Percentiles rank a stretch among this genome's conserved stretches.
Evolutionary conservation across 2,888 invertebrate species (phyloP).

Genomic region (Dorcus parallelipipedus): DNA sequence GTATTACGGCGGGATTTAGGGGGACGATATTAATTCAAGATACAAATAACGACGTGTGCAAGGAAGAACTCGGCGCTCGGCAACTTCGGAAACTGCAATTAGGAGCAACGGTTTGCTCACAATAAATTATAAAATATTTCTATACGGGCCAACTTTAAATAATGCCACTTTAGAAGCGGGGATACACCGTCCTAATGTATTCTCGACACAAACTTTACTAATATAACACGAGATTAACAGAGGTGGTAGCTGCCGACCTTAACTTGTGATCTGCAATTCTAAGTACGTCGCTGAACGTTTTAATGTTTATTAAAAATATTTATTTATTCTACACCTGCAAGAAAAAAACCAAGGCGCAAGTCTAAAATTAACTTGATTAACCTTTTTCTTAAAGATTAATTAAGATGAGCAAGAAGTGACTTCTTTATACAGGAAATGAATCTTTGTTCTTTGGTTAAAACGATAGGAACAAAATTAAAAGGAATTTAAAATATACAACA

Average conservation of each 20-base stretch:
- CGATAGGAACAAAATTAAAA: no score
- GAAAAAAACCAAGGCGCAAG: no score
- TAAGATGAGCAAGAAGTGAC: no score
- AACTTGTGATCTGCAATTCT: neutral
- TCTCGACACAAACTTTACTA: conserved; percentile 43
- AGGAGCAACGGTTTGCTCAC: conserved; percentile 44
- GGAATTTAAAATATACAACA: no score
- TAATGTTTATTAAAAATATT: no score
- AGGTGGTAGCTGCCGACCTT: conserved; percentile 17
- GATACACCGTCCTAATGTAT: conserved; percentile 35
- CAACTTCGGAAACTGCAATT: conserved; percentile 42
- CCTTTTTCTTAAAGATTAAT: no score
- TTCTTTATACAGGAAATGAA: no score
- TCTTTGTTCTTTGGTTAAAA: no score
- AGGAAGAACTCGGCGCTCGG: conserved; percentile 6
- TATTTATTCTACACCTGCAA: no score
- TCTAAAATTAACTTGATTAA: no score
- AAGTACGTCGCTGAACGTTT: neutral
- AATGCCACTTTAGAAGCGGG: conserved; percentile 38
- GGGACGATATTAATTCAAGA: conserved; percentile 26
- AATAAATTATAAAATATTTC: conserved; percentile 46
- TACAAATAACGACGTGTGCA: conserved; percentile 25
- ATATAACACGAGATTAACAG: conserved; percentile 46
- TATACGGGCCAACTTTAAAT: conserved; percentile 43
- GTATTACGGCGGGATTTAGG: conserved; percentile 6